Evolutionary conservation across 2,888 invertebrate genomes (phyloP).

Genomic region (Fragum fragum): DNA sequence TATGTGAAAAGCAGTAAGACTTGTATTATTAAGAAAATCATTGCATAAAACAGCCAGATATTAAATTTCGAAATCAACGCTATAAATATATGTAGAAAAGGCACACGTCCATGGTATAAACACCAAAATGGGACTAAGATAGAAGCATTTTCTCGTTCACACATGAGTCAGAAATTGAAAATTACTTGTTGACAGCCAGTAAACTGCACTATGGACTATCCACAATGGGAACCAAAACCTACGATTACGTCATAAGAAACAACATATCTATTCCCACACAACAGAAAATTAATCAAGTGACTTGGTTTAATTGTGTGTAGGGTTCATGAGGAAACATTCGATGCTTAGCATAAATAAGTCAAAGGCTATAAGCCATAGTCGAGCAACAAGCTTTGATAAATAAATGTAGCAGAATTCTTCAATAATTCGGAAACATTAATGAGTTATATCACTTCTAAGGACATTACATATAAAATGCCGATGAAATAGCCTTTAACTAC

Average conservation of each 20-base stretch:
- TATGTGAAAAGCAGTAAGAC: background rate
- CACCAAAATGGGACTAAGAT: background rate
- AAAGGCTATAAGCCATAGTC: conserved; percentile 33
- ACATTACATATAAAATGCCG: conserved; percentile 17
- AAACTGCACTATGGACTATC: conserved; percentile 25
- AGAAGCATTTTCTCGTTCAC: background rate
- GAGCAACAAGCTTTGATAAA: conserved; percentile 62
- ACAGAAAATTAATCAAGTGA: background rate
- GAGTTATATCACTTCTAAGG: background rate
- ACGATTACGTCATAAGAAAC: background rate
- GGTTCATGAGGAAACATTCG: conserved; percentile 27
- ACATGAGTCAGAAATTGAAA: background rate
- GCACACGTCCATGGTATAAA: background rate
- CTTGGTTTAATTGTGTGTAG: conserved; percentile 7
- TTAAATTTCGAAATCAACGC: background rate
- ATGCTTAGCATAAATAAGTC: conserved; percentile 10
- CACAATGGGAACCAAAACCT: background rate
- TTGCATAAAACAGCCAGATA: background rate
- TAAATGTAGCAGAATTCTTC: conserved; percentile 53
- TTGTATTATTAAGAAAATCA: background rate
- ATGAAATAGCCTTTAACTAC: conserved; percentile 25
- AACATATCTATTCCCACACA: conserved; percentile 1
- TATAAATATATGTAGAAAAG: background rate
- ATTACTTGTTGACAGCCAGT: background rate
- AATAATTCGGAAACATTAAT: conserved; percentile 35